Evolutionary conservation across 2,113 vertebrate species (phyloP).

Genomic region (Pachycephala philippinensis): DNA sequence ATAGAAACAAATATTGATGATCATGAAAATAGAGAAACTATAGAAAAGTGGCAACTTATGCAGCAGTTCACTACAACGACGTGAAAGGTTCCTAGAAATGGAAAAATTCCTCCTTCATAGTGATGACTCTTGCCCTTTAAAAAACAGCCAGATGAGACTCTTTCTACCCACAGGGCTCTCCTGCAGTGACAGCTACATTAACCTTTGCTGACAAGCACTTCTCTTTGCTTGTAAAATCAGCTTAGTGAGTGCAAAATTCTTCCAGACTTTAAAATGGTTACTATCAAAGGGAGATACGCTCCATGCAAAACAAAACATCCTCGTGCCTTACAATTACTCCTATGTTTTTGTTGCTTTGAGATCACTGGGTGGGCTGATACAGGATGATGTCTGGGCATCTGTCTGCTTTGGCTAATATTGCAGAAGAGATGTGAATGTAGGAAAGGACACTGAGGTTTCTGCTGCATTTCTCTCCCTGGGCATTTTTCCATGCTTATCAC

Average conservation of each 20-base stretch:
- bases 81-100: constrained; percentile 27
- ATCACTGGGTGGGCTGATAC: neutral
- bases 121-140: constrained; percentile 61
- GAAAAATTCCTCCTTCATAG: constrained; percentile 16
- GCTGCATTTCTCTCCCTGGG: constrained; percentile 19
- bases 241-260: constrained; percentile 53
- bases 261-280: constrained; percentile 46
- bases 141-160: constrained; percentile 53
- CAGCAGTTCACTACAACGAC: neutral
- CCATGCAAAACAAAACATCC: constrained; percentile 42
- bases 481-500: neutral
- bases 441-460: neutral
- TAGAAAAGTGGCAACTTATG: neutral
- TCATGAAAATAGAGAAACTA: neutral
- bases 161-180: constrained; percentile 53
- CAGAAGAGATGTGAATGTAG: neutral
- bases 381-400: constrained; percentile 10
- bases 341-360: neutral
- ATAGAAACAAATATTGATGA: neutral
- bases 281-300: neutral
- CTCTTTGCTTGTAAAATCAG: constrained; percentile 62
- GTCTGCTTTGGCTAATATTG: neutral
- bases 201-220: constrained; percentile 64
- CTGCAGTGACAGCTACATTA: constrained; percentile 62
- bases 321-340: neutral